These are phyloP conservation scores for Bombus polaris DNA, from an alignment of 1,140 invertebrate species.

Conservation along the genomic window DNA sequence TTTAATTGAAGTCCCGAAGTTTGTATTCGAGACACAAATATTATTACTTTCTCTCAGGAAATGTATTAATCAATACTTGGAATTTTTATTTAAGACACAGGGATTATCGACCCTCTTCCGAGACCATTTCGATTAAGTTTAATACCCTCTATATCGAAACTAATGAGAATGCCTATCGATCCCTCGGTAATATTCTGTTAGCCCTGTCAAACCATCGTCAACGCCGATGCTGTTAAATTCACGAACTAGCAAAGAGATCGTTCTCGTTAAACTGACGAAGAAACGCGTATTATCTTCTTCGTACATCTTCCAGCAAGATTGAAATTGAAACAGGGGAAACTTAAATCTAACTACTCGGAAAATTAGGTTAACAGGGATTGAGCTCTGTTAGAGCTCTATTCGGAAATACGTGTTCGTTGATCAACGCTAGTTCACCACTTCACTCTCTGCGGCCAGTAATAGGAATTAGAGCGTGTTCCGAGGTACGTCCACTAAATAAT, in stretches of 20 bases:
- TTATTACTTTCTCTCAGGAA: too few species aligned
- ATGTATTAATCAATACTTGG: too few species aligned
- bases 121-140: too few species aligned
- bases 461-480: not conserved
- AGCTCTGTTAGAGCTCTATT: not conserved
- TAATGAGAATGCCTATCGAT: not conserved
- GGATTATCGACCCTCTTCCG: too few species aligned
- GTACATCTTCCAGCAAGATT: too few species aligned
- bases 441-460: not conserved
- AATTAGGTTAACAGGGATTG: not conserved
- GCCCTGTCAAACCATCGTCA: not conserved
- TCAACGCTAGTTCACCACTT: not conserved
- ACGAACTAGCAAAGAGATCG: too few species aligned
- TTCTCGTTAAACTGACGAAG: not conserved
- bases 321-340: not conserved
- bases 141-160: too few species aligned
- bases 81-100: too few species aligned
- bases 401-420: not conserved
- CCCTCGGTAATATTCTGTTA: not conserved
- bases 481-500: conserved; percentile 18
- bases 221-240: not conserved
- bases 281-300: not conserved
- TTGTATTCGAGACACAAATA: too few species aligned
- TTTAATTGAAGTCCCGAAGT: too few species aligned
- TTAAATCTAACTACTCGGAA: not conserved